Percentiles rank a stretch among this genome's conserved stretches.
These are phyloP conservation scores for Pan paniscus DNA, from an alignment of 2,113 vertebrate genomes.

Conservation along the genomic window DNA sequence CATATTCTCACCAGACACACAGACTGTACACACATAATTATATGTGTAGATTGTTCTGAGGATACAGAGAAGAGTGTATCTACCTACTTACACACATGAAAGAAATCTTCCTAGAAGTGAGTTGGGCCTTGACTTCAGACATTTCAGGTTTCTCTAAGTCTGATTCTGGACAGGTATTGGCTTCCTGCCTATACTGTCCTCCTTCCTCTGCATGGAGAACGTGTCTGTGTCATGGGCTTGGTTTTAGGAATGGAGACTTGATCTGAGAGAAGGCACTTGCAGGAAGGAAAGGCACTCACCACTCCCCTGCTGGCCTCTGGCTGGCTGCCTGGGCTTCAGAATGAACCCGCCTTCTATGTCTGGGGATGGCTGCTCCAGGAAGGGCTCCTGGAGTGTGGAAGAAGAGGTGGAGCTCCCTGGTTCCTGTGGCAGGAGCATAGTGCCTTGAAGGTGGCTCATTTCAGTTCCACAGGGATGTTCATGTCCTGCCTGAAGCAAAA, in stretches of 20 bases:
- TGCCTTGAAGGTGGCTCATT: constrained; percentile 90
- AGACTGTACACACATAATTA: neutral
- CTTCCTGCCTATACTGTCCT: neutral
- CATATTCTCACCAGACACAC: neutral
- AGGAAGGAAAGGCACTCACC: constrained; percentile 76
- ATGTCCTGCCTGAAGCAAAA: constrained; percentile 87
- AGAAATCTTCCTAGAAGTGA: neutral
- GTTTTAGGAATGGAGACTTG: neutral
- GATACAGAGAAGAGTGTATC: neutral
- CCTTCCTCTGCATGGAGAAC: neutral
- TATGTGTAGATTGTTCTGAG: neutral
- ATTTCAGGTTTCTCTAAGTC: neutral
- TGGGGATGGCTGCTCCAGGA: constrained; percentile 86
- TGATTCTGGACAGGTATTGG: neutral
- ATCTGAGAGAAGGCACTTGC: neutral
- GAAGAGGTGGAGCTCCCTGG: constrained; percentile 80
- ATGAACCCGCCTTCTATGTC: constrained; percentile 92
- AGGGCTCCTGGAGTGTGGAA: constrained; percentile 83
- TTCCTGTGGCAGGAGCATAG: constrained; percentile 72
- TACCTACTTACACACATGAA: neutral
- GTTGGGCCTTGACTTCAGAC: neutral
- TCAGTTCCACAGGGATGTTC: constrained; percentile 93
- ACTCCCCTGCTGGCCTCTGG: constrained; percentile 74
- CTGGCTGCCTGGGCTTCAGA: constrained; percentile 87
- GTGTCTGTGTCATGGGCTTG: neutral